Evolutionary conservation across 2,888 invertebrate species (phyloP), one percentile per base, ranked within the genome.

Genomic region (Rhamphomyia laevipes): DNA sequence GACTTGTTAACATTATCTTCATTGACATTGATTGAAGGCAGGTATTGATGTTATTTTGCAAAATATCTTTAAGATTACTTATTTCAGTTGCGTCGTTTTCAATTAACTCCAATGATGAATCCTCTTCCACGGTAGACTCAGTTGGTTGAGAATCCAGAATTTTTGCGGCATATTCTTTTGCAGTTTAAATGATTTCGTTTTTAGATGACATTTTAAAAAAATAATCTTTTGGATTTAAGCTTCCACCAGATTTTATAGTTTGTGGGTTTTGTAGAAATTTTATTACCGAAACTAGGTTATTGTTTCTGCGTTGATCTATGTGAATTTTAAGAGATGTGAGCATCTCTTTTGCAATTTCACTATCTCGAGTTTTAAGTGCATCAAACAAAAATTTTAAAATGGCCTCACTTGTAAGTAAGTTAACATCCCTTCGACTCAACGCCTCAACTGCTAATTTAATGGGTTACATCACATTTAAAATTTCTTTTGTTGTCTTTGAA

Each of bases 361-460:
- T 31, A 15, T 45, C 21, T 23, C n/a, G 16, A 23, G 12, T 23
- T 35, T 40, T 11, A 11, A 38, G 30, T 6, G 45, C n/a, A 30
- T 30, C 23, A 18, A 46, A 46, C 31, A 46, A 46, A 41, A 46
- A 46, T 41, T 46, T 46, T 40, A 46, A 15, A 18, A 41, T 16
- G 12, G 31, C 40, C 30, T 46, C 46, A 9, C 31, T 41, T n/a
- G 46, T 30, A 31, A 46, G 38, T 15, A 46, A 17, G 31, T 46
- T 46, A 6, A 15, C 18, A 41, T 46, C 16, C 17, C 15, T 6
- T 12, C 30, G 27, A n/a, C 41, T 41, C n/a, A 41, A 21, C 13
- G 18, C 41, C 18, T 41, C 41, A 9, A 41, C 41, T 12, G 41
- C 41, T 13, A 41, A 10, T 18, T 18, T 17, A 18, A 41, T 41